Conservation (phyloP, 1,140 invertebrate species). For the Lordiphosa mommai region DNA sequence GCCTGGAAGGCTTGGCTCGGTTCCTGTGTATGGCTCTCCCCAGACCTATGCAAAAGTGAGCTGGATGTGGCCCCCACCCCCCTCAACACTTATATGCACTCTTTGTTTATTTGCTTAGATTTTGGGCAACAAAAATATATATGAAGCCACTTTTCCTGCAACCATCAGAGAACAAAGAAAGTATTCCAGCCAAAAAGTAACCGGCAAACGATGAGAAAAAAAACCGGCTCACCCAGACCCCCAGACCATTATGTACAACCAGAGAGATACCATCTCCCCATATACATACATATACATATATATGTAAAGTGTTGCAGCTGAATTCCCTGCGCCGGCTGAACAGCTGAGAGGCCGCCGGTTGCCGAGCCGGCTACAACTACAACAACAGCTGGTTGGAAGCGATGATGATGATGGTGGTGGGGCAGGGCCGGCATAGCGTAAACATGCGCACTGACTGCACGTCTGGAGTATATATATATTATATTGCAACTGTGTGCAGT, state of each 20-base stretch:
- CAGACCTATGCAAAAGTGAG: constrained; percentile 14
- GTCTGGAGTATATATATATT: not conserved
- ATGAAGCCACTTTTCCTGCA: constrained; percentile 21
- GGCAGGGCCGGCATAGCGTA: constrained; percentile 30
- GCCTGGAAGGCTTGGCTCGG: constrained; percentile 39
- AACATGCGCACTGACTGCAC: constrained; percentile 39
- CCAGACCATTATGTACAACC: not conserved
- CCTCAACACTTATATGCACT: constrained; percentile 1
- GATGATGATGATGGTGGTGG: not conserved
- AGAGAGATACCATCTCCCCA: constrained; percentile 22
- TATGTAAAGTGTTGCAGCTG: constrained; percentile 68
- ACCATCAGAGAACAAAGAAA: constrained; percentile 58
- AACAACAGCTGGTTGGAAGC: constrained; percentile 60
- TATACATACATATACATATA: constrained; percentile 5
- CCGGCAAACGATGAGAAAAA: constrained; percentile 19
- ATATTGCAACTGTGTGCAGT: not conserved
- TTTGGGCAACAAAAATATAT: constrained; percentile 26
- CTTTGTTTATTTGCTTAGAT: constrained; percentile 36
- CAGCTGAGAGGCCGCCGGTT: constrained; percentile 63
- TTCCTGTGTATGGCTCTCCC: not conserved
- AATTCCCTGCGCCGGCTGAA: constrained; percentile 58
- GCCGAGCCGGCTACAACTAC: constrained; percentile 61
- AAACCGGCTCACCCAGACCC: constrained; percentile 36
- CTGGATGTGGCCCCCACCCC: not conserved
- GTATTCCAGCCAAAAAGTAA: constrained; percentile 45